These are phyloP conservation scores for Alligator mississippiensis DNA, from an alignment of 2,113 vertebrate genomes.

Conservation along the genomic window DNA sequence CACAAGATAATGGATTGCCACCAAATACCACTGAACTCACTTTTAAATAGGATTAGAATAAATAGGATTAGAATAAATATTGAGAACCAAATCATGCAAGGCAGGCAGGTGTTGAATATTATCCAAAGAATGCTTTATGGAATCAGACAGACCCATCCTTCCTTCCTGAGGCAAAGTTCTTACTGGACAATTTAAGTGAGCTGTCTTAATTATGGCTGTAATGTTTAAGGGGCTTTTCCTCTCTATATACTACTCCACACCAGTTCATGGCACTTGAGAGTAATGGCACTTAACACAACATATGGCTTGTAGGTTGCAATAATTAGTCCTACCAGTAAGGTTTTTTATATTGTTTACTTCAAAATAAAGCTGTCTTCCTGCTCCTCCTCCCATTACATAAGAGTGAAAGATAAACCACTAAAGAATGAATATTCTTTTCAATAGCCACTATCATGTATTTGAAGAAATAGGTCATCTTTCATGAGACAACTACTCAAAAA, in stretches of 20 bases:
- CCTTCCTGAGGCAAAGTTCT: not conserved
- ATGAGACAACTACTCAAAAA: too few species aligned
- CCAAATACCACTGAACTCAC: not conserved
- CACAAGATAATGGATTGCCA: not conserved
- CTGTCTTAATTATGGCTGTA: not conserved
- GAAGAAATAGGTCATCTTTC: too few species aligned
- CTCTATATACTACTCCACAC: not conserved
- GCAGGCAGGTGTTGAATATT: not conserved
- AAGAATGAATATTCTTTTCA: too few species aligned
- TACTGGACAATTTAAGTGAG: not conserved
- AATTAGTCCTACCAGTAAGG: not conserved
- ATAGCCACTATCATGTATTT: too few species aligned
- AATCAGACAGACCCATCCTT: not conserved
- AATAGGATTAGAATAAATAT: not conserved
- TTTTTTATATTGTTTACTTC: too few species aligned
- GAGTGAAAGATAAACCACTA: not conserved
- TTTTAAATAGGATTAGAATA: not conserved
- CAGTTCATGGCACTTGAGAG: not conserved
- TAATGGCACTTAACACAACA: not conserved
- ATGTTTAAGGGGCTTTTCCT: not conserved
- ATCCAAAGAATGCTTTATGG: not conserved
- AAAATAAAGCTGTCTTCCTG: too few species aligned
- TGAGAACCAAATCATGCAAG: fast-evolving
- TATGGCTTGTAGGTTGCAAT: not conserved
- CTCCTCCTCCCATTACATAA: not conserved